Evolutionary conservation across 2,888 invertebrate species (phyloP).

Genomic region (Toxonevra muliebris): DNA sequence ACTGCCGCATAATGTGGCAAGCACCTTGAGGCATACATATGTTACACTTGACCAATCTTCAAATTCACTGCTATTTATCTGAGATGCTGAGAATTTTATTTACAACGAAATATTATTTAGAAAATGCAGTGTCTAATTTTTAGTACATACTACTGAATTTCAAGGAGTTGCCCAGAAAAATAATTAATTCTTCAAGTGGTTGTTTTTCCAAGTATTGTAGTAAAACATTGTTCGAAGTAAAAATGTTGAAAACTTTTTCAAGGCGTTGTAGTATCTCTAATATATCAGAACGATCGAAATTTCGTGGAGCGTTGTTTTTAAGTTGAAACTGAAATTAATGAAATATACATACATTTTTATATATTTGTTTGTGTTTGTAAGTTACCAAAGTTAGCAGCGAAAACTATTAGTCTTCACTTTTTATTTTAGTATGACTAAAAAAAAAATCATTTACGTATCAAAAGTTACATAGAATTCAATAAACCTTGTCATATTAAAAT

Average conservation of each 20-base stretch:
- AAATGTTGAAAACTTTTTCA: conserved; percentile 46
- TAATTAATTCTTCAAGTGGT: conserved; percentile 54
- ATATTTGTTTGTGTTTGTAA: too few species aligned
- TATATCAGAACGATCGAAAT: conserved; percentile 46
- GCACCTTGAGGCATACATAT: conserved; percentile 44
- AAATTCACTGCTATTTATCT: conserved; percentile 31
- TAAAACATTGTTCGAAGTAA: conserved; percentile 46
- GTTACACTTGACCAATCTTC: conserved; percentile 40
- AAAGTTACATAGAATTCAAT: too few species aligned
- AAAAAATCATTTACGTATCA: too few species aligned
- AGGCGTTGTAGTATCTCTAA: conserved; percentile 49
- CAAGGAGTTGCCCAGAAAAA: conserved; percentile 48
- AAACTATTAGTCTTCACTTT: background rate
- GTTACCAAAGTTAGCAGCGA: too few species aligned
- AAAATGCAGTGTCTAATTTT: background rate
- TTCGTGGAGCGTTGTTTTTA: conserved; percentile 43
- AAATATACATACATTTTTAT: background rate
- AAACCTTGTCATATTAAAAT: too few species aligned
- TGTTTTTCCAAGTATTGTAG: conserved; percentile 51
- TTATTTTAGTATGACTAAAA: too few species aligned
- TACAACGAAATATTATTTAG: too few species aligned
- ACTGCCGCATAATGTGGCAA: conserved; percentile 52
- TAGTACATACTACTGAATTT: conserved; percentile 47
- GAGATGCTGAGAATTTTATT: conserved; percentile 21
- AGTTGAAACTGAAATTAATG: conserved; percentile 50